Evolutionary conservation across 2,797 vertebrate genomes (phyloP).

Genomic region (Poeciliopsis infans): DNA sequence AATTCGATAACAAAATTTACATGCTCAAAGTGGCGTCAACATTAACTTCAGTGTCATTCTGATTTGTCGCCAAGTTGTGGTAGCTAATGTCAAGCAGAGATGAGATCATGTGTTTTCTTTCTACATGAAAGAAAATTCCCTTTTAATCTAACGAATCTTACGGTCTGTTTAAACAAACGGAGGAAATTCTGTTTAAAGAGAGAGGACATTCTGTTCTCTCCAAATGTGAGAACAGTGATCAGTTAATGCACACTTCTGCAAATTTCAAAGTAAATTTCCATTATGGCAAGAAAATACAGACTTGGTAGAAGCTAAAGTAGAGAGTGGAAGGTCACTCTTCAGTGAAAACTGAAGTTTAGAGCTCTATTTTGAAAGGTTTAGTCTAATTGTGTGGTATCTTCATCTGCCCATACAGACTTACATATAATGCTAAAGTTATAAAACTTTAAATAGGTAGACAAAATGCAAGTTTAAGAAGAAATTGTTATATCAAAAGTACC

Average conservation of each 20-base stretch:
- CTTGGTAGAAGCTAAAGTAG: neutral
- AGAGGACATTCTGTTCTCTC: too few species aligned
- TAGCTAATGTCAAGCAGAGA: constrained; percentile 21
- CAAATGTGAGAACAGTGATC: neutral
- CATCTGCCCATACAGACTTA: neutral
- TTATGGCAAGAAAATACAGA: neutral
- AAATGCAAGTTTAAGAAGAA: neutral
- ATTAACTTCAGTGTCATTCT: constrained; percentile 15
- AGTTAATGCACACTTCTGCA: neutral
- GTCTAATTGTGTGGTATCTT: neutral
- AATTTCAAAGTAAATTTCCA: neutral
- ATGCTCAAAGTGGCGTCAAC: constrained; percentile 19
- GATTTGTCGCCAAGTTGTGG: constrained; percentile 14
- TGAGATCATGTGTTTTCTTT: constrained; percentile 20
- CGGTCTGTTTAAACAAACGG: neutral
- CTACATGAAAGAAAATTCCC: neutral
- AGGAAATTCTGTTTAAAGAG: neutral
- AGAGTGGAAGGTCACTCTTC: neutral
- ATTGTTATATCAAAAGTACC: neutral
- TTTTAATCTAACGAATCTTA: neutral
- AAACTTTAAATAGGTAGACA: neutral
- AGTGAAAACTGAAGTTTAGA: neutral
- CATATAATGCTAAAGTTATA: neutral
- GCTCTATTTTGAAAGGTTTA: neutral
- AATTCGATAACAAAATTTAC: constrained; percentile 6